phyloP scores from a whole-genome alignment of 2,113 vertebrate genomes.

The Rhegmatorhina hoffmannsi region DNA sequence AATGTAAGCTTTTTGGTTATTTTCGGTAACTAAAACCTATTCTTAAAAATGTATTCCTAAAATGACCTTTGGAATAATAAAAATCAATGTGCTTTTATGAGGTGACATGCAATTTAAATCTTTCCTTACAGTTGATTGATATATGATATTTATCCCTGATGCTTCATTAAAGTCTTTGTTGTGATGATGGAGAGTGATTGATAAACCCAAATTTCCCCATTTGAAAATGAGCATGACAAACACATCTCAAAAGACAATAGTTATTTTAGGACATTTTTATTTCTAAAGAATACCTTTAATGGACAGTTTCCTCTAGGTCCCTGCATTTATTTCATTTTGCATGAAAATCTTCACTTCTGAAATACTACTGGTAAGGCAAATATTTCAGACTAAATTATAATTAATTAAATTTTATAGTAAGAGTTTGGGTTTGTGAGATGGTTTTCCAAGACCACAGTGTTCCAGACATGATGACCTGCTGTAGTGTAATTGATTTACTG shows the following conservation, averaged over 20 bases:
- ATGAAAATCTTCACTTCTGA: background rate
- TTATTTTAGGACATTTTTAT: background rate
- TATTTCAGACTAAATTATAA: background rate
- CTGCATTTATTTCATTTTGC: background rate
- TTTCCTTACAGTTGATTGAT: background rate
- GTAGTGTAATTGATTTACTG: background rate
- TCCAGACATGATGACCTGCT: background rate
- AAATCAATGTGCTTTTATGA: background rate
- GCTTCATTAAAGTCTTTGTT: background rate
- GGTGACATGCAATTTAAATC: rapidly evolving
- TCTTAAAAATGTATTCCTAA: background rate
- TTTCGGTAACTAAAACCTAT: background rate
- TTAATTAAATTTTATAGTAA: background rate
- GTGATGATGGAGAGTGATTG: background rate
- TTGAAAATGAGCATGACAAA: background rate
- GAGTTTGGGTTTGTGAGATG: rapidly evolving
- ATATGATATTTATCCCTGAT: background rate
- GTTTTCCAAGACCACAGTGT: background rate
- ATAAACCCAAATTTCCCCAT: background rate
- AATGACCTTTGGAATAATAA: background rate
- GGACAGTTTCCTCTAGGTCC: background rate
- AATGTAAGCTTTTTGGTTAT: background rate
- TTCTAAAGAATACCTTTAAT: background rate
- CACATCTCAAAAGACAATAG: background rate
- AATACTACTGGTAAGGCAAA: background rate